Base-by-base conservation (phyloP, 2,797 vertebrate species). In the Protosalanx chinensis region DNA sequence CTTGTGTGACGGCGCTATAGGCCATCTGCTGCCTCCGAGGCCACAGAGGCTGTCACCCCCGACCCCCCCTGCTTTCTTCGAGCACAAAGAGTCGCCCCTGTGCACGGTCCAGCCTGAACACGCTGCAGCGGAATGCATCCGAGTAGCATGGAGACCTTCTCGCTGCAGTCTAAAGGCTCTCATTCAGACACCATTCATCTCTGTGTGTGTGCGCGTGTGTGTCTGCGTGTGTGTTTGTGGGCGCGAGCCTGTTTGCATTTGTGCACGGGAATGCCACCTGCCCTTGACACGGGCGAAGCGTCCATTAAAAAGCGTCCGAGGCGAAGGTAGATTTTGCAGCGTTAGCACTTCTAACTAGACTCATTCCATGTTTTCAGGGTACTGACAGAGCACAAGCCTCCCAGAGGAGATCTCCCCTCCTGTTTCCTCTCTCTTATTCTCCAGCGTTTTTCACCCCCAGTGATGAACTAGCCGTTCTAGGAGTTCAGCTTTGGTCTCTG, bases 11-110 rank as follows among this genome's bases (percentile, higher is more conserved):
- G 5, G 35, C 72, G 81, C 79, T 73, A 87, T 82, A 68, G 62
- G 70, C 90, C 91, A 92, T 91, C 91, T 92, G 91, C 86, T 77
- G 53, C 72, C 76, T 79, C 23, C 60, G 57, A 53, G 78, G 72
- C 73, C 4, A 20, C 72, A 74, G 60, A 29, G 72, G 77, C 79
- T 59, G 23, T 79, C 86, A 80, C 60, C 64, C 78, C 33, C 18
- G 70, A 82, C 76, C 23, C 23, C 23, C 82, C 76, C 56, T 41
- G 30, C 76, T 82, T 87, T 88, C 81, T 80, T 73, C 33, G 6
- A 8, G 35, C 67, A 84, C 82, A 87, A 88, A 81, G 82, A 76
- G 67, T 56, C 49, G 56, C 49, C 51, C 23, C 37, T 0, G n/a
- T 61, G 27, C 58, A 6, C 68, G 71, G 51, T 60, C 61, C 15